A percentile compares a stretch with the other conserved stretches of the same genome.
These are phyloP conservation scores for Solea solea DNA, from an alignment of 2,113 vertebrate species.

Conservation along the genomic window DNA sequence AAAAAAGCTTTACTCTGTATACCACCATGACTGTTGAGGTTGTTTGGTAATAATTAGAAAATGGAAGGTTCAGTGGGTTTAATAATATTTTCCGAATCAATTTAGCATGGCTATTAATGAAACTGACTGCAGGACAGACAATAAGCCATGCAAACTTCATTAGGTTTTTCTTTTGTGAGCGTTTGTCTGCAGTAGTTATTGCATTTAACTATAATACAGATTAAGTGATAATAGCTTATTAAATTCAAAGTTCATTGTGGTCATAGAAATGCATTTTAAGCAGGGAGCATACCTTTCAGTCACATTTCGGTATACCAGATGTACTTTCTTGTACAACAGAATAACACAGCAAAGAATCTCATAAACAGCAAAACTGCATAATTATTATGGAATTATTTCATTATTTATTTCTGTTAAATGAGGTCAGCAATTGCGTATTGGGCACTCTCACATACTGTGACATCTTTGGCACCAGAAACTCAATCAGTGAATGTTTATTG, in stretches of 20 bases:
- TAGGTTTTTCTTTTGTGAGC: constrained; percentile 67
- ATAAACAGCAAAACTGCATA: constrained; percentile 10
- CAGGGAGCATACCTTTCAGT: constrained; percentile 49
- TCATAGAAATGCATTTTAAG: constrained; percentile 69
- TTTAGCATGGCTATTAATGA: constrained; percentile 74
- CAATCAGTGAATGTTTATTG: constrained; percentile 3
- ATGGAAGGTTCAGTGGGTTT: constrained; percentile 72
- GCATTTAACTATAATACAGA: constrained; percentile 76
- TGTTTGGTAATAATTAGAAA: constrained; percentile 70
- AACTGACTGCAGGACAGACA: constrained; percentile 73
- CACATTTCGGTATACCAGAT: constrained; percentile 63
- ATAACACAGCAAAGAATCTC: constrained; percentile 31
- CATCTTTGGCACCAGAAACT: background rate
- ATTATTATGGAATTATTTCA: background rate
- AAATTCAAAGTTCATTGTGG: constrained; percentile 73
- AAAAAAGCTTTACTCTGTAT: constrained; percentile 50
- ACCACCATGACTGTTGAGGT: constrained; percentile 67
- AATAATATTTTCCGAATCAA: constrained; percentile 79
- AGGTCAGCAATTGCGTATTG: background rate
- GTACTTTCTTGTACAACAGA: constrained; percentile 63
- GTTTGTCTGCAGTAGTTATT: constrained; percentile 64
- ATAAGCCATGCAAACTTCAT: constrained; percentile 78
- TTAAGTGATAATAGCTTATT: constrained; percentile 74
- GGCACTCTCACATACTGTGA: background rate
- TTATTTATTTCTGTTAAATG: background rate